These are phyloP conservation scores for Oreonectes daqikongensis DNA, from an alignment of 2,797 vertebrate genomes.

Conservation along the genomic window DNA sequence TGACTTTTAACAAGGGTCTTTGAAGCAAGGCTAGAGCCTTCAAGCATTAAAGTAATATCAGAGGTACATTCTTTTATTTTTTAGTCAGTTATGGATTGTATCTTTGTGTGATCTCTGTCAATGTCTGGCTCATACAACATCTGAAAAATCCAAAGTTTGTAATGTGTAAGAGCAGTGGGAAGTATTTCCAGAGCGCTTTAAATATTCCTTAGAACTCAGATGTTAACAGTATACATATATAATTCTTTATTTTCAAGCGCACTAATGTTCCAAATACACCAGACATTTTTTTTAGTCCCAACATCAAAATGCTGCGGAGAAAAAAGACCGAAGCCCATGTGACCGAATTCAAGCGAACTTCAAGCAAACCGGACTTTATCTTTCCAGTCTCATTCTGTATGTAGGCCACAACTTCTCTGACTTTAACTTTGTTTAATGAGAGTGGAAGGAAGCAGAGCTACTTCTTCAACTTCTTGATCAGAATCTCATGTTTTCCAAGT, in stretches of 20 bases:
- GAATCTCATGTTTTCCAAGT: constrained; percentile 54
- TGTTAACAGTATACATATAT: constrained; percentile 52
- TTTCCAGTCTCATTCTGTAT: constrained; percentile 47
- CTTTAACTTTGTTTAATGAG: constrained; percentile 57
- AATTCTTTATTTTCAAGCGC: constrained; percentile 62
- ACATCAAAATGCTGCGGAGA: constrained; percentile 56
- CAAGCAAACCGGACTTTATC: constrained; percentile 36
- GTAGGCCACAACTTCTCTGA: constrained; percentile 60
- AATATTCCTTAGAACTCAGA: constrained; percentile 67
- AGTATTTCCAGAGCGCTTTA: constrained; percentile 49
- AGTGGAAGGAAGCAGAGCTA: constrained; percentile 52
- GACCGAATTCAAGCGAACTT: constrained; percentile 56
- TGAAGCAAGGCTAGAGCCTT: constrained; percentile 66
- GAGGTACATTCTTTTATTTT: constrained; percentile 69
- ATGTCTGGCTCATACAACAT: constrained; percentile 47
- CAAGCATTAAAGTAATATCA: constrained; percentile 70
- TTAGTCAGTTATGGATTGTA: constrained; percentile 65
- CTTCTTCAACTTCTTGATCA: constrained; percentile 53
- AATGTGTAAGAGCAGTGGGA: constrained; percentile 8
- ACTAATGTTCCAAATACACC: constrained; percentile 62
- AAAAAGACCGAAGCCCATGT: constrained; percentile 55
- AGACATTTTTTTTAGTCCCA: constrained; percentile 50
- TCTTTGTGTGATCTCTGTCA: constrained; percentile 53
- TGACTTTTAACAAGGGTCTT: constrained; percentile 69
- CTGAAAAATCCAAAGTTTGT: constrained; percentile 41